Evolutionary conservation across 1,140 invertebrate genomes (phyloP), one percentile per base, ranked within the genome.

Genomic region (Drosophila nebulosa): DNA sequence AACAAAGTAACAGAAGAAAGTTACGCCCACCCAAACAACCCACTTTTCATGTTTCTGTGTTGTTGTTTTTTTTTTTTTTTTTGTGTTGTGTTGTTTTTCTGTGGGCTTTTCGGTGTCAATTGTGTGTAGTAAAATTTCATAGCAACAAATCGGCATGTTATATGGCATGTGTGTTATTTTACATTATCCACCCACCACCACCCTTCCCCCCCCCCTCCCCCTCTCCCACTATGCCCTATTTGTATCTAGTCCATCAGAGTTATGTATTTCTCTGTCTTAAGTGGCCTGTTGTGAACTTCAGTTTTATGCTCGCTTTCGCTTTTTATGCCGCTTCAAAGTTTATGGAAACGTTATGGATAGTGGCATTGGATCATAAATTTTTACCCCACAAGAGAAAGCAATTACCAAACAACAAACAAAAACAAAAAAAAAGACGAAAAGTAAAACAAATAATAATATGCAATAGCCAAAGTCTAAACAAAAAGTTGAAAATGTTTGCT

Each of bases 111-210:
- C 3, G 39, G 39, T 46, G 39, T 26, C 56, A 63, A 56, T 74
- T 39, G 56, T 74, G 56, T 74, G 70, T 66, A 67, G 56, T 74
- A 57, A 74, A 74, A 67, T 53, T 64, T 73, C 14, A 73, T 64
- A 21, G 42, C 62, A 4, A 56, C 1, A 56, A 32, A 50, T 56
- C 21, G 39, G 16, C 26, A 32, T 56, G 30, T 32, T 32, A 10
- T 21, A 12, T 55, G 24, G n/a, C 16, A 16, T 55, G 24, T 55
- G 7, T 53, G n/a, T 14, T 16, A 39, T 46, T 16, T 18, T 30
- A 30, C 27, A 30, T 30, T 58, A 18, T 32, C 6, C 24, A 14
- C n/a, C n/a, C n/a, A n/a, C n/a, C n/a, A n/a, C n/a, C n/a, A n/a
- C n/a, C n/a, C n/a, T n/a, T n/a, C n/a, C n/a, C n/a, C n/a, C n/a